Evolutionary conservation across 2,797 vertebrate genomes (phyloP), one percentile per base, ranked within the genome.

Genomic region (Zenarchopterus dispar): DNA sequence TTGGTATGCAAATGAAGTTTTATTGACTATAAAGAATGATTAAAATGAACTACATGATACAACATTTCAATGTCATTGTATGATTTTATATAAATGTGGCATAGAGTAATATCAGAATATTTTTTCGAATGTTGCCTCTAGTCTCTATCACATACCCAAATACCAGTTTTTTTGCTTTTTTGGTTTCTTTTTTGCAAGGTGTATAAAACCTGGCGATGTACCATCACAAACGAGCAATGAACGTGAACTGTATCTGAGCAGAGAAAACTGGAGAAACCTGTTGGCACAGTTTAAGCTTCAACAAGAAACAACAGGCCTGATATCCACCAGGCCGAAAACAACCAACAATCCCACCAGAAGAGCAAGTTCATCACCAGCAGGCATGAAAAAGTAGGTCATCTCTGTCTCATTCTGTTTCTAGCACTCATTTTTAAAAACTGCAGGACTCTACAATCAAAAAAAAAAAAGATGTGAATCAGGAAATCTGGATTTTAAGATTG

Each of bases 231-330:
- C 22, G 39, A 8, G 19, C 33, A 21, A 4, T 22, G 11, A 47
- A 23, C 3, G 21, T 23, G 45, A 5, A 17, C 19, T 31, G 8
- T 39, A 6, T 41, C 23, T 7, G 49, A 19, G 11, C 13, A 39
- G 23, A 63, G n/a, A 43, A n/a, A n/a, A 77, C 55, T 26, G 61
- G 47, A 43, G 46, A 22, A 61, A 79, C 77, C 69, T 56, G 73
- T 77, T 56, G 42, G 60, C 8, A 0, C 48, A 47, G 6, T 33
- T 23, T 60, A 44, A 48, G 47, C 46, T 44, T 28, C 11, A 36
- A 74, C 88, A 78, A 70, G 85, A 66, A 0, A n/a, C 53, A 70
- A 73, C 88, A 88, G 5, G 85, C 47, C 70, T 73, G 43, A 67
- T 23, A 47, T 55, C 21, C 15, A 0, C 28, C 31, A 43, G n/a